phyloP scores from a whole-genome alignment of 2,797 vertebrate genomes.

The Bradypodion ventrale region DNA sequence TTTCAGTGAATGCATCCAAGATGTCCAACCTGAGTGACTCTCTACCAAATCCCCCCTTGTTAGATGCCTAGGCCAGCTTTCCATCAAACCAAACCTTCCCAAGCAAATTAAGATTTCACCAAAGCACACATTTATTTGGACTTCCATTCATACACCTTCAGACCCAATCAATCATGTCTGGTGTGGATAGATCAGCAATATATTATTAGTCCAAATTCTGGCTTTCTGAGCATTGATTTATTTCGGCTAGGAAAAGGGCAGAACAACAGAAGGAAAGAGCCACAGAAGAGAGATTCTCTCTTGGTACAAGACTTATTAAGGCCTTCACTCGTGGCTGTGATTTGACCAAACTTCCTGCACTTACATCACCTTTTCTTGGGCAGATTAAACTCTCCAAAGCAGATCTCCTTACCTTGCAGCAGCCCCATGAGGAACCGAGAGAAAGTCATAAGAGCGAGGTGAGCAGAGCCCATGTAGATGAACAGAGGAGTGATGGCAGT shows the following conservation, averaged over 20 bases:
- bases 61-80: neutral
- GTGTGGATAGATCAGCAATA: neutral
- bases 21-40: neutral
- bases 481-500: slow-evolving; percentile 87
- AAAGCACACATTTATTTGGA: neutral
- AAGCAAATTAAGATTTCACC: too few relatives aligned
- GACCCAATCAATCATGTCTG: neutral
- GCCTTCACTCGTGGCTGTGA: neutral
- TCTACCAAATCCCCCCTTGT: too few relatives aligned
- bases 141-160: neutral
- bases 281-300: too few relatives aligned
- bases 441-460: slow-evolving; percentile 86
- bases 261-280: too few relatives aligned
- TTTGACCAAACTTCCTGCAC: too few relatives aligned
- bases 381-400: fast-evolving
- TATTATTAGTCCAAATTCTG: neutral
- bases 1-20: neutral
- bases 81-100: too few relatives aligned
- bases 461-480: slow-evolving; percentile 83
- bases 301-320: neutral
- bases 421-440: slow-evolving; percentile 92
- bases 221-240: neutral
- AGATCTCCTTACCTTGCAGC: slow-evolving; percentile 85
- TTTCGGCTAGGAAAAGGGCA: too few relatives aligned
- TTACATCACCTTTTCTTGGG: neutral